phyloP scores from a whole-genome alignment of 1,140 invertebrate genomes.

The Drosophila funebris region DNA sequence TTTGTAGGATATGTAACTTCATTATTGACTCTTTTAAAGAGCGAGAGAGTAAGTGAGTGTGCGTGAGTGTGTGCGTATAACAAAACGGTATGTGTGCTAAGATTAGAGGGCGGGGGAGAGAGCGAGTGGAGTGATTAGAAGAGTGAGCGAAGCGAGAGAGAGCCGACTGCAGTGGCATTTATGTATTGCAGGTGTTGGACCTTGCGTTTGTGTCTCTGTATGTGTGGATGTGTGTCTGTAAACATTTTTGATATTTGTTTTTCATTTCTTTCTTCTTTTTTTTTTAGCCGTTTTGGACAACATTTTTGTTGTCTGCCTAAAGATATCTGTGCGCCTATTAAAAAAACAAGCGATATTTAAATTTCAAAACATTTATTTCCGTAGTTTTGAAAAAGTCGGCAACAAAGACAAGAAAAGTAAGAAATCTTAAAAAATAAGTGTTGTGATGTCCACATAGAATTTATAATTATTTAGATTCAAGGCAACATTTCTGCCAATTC shows the following conservation, averaged over 20 bases:
- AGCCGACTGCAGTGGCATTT: conserved; percentile 10
- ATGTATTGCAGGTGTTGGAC: conserved; percentile 28
- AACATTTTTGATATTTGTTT: conserved; percentile 24
- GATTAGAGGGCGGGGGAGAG: conserved; percentile 18
- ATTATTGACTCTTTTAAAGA: conserved; percentile 51
- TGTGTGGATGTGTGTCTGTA: conserved; percentile 20
- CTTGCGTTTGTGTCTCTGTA: conserved; percentile 9
- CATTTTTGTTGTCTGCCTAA: conserved; percentile 12
- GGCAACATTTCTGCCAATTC: no score
- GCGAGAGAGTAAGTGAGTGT: conserved; percentile 4
- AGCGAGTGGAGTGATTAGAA: conserved; percentile 12
- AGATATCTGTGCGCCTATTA: conserved; percentile 58
- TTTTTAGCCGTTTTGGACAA: conserved; percentile 25
- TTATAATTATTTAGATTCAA: no score
- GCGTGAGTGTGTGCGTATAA: conserved; percentile 9
- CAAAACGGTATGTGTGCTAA: conserved; percentile 15
- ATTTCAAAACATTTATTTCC: conserved; percentile 55
- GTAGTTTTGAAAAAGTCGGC: not conserved
- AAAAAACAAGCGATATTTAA: conserved; percentile 68
- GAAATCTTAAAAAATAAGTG: no score
- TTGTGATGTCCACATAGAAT: no score
- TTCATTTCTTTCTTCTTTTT: conserved; percentile 40
- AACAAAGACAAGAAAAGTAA: conserved; percentile 2
- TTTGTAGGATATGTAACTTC: conserved; percentile 41
- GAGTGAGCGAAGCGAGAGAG: not conserved